Conservation (phyloP, 30 jellyfish, hydroid and myxozoan species). For the Aurelia sp. region DNA sequence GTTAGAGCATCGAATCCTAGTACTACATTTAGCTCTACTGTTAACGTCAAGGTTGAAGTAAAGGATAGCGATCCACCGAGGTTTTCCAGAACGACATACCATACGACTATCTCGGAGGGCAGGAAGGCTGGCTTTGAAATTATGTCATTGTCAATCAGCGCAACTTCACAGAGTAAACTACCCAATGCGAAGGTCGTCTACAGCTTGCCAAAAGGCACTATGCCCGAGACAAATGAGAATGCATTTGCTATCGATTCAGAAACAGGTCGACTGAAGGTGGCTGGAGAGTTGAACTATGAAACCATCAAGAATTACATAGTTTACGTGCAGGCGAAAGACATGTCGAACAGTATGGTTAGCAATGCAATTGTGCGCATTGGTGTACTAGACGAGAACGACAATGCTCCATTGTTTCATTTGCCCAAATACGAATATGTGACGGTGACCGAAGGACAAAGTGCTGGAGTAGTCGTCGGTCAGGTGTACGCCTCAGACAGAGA, state of each 20-base stretch:
- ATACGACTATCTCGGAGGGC: constrained; percentile 56
- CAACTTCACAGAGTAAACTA: constrained; percentile 56
- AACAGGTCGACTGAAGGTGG: constrained; percentile 82
- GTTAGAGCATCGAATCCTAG: constrained; percentile 89
- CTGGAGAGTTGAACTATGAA: constrained; percentile 88
- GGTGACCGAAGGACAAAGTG: constrained; percentile 82
- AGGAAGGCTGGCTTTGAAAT: constrained; percentile 77
- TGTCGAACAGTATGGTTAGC: constrained; percentile 74
- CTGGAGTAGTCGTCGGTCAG: constrained; percentile 83
- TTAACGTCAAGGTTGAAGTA: constrained; percentile 80
- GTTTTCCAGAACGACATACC: constrained; percentile 63
- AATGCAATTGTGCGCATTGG: constrained; percentile 80
- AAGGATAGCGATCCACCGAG: constrained; percentile 81
- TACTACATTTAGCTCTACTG: constrained; percentile 41
- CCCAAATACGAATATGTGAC: constrained; percentile 88
- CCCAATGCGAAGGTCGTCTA: constrained; percentile 64
- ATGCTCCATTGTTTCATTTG: constrained; percentile 85
- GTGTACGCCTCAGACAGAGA: constrained; percentile 97
- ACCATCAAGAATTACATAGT: constrained; percentile 74
- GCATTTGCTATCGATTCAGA: constrained; percentile 83
- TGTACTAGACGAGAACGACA: constrained; percentile 90
- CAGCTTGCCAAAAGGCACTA: constrained; percentile 87
- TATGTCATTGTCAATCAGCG: constrained; percentile 62
- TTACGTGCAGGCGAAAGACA: constrained; percentile 90
- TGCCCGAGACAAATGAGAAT: constrained; percentile 81